phyloP scores from a whole-genome alignment of 2,113 vertebrate genomes.

The Entelurus aequoreus region DNA sequence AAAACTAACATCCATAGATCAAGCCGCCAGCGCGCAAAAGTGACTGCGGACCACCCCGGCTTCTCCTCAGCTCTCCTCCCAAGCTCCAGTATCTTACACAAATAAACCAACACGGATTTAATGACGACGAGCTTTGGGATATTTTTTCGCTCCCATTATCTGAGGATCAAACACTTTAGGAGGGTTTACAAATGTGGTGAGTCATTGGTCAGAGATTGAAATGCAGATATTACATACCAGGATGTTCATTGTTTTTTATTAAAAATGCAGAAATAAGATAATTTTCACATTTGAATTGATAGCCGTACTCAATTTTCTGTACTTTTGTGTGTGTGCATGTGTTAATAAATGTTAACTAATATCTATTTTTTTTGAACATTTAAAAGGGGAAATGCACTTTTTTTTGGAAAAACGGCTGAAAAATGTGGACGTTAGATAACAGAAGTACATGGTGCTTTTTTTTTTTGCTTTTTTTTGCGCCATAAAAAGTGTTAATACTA shows the following conservation, averaged over 20 bases:
- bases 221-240: background rate
- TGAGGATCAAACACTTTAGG: slow-evolving; percentile 40
- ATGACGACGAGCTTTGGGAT: slow-evolving; percentile 58
- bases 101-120: slow-evolving; percentile 67
- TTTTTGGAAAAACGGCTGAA: no score
- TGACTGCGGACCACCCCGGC: slow-evolving; percentile 55
- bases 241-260: background rate
- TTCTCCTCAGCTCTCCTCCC: slow-evolving; percentile 28
- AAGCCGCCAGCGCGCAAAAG: slow-evolving; percentile 39
- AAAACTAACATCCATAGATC: slow-evolving; percentile 51
- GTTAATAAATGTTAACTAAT: no score
- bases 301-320: no score
- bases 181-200: slow-evolving; percentile 14
- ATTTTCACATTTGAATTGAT: no score
- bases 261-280: no score
- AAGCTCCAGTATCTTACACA: slow-evolving; percentile 55
- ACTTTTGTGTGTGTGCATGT: no score
- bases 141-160: slow-evolving; percentile 41
- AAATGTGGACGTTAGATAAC: no score
- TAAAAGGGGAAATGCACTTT: no score
- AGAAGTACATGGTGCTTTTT: no score
- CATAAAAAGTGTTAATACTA: no score
- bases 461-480: no score
- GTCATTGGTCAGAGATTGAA: background rate
- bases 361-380: no score